phyloP scores from a whole-genome alignment of 2,113 vertebrate genomes.

The Ranitomeya variabilis region DNA sequence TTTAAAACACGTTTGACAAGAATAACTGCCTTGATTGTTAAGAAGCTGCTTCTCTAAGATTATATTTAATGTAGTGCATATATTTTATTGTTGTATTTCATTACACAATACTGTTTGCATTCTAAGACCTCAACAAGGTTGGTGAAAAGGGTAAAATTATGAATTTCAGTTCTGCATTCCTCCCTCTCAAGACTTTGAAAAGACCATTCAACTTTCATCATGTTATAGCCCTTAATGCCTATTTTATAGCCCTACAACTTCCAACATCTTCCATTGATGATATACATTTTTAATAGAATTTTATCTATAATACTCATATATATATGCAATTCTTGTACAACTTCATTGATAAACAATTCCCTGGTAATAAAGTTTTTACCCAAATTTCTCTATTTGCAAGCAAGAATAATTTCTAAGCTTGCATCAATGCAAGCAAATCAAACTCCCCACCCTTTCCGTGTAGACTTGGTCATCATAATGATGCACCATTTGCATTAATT shows the following conservation, averaged over 20 bases:
- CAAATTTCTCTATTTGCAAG: not conserved
- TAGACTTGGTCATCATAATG: not conserved
- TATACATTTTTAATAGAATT: not conserved
- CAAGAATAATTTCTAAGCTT: not conserved
- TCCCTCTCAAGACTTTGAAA: not conserved
- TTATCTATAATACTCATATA: not conserved
- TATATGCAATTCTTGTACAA: not conserved
- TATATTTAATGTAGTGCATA: slow-evolving; percentile 20
- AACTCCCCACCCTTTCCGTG: not conserved
- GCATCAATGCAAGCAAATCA: not conserved
- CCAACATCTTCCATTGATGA: not conserved
- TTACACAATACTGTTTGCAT: not conserved
- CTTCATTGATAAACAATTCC: not conserved
- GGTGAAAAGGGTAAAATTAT: not conserved
- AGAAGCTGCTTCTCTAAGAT: not conserved
- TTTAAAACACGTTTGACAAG: slow-evolving; percentile 23
- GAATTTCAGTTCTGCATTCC: not conserved
- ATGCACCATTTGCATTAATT: not conserved
- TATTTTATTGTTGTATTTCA: slow-evolving; percentile 27
- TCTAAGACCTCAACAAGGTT: not conserved
- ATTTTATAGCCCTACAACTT: not conserved
- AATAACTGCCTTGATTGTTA: slow-evolving; percentile 25
- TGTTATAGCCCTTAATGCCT: not conserved
- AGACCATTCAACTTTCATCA: not conserved
- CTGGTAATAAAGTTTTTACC: not conserved